These are phyloP conservation scores for Megastigmus dorsalis DNA, from an alignment of 2,888 invertebrate species.

Conservation along the genomic window DNA sequence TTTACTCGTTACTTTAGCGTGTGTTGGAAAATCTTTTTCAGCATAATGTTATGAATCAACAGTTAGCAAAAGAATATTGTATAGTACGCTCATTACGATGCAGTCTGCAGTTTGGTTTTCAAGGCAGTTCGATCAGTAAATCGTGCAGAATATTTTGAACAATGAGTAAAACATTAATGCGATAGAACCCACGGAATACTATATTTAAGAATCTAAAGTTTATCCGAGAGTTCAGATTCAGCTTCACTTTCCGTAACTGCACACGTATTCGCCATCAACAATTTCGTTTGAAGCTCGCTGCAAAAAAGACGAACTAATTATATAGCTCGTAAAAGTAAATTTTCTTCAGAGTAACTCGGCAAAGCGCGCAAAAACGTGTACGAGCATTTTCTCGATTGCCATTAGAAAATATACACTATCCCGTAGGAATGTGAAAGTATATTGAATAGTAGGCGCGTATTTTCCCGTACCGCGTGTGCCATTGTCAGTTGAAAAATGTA, in stretches of 20 bases:
- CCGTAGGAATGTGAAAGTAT: conserved; percentile 26
- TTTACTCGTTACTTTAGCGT: conserved; percentile 21
- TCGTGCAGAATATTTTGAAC: no score
- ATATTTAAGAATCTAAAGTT: no score
- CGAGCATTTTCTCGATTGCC: not conserved
- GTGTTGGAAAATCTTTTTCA: not conserved
- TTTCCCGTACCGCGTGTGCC: not conserved
- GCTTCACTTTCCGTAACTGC: no score
- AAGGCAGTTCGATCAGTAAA: no score
- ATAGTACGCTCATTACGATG: not conserved
- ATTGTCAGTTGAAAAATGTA: not conserved
- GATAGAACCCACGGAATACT: no score
- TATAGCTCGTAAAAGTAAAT: no score
- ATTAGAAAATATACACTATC: not conserved
- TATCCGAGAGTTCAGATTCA: no score
- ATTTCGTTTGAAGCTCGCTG: no score
- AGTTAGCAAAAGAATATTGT: not conserved
- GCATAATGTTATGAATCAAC: not conserved
- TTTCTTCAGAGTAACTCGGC: no score
- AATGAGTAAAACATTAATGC: no score
- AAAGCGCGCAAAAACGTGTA: not conserved
- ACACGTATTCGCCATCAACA: no score
- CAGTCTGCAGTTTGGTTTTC: not conserved
- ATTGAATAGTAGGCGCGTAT: not conserved
- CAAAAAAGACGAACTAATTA: no score